phyloP scores from a whole-genome alignment of 2,797 vertebrate genomes.

The Delichon dasypus region DNA sequence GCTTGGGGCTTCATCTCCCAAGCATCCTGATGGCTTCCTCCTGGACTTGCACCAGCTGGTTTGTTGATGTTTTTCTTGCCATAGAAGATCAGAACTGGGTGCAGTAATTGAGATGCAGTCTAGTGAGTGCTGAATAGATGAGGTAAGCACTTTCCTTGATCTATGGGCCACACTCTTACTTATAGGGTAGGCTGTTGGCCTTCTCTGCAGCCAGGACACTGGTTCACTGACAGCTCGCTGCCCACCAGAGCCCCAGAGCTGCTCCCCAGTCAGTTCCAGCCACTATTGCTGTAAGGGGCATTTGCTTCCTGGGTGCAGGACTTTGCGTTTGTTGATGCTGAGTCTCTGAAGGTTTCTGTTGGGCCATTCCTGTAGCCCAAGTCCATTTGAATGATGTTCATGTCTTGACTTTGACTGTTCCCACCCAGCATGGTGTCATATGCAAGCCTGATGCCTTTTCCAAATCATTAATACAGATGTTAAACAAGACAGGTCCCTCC shows the following conservation, averaged over 20 bases:
- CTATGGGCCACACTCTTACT: not conserved
- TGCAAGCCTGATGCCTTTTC: not conserved
- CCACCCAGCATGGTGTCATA: not conserved
- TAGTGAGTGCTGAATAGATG: not conserved
- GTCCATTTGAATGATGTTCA: not conserved
- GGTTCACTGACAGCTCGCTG: not conserved
- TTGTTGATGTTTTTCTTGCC: not conserved
- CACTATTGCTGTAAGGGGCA: not conserved
- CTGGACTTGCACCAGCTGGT: not conserved
- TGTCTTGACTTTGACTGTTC: not conserved
- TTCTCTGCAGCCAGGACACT: not conserved
- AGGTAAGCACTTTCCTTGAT: not conserved
- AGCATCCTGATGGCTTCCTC: not conserved
- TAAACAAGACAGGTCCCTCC: not conserved
- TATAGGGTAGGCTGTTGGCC: not conserved
- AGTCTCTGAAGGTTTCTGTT: not conserved
- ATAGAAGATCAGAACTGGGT: not conserved
- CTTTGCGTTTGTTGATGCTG: not conserved
- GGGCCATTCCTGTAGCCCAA: not conserved
- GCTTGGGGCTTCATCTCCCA: not conserved
- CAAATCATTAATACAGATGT: not conserved
- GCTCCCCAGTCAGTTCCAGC: not conserved
- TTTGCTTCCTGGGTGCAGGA: not conserved
- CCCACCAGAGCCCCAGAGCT: not conserved
- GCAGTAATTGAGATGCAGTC: not conserved